Base-by-base conservation (phyloP, 2,888 invertebrate genomes). In the Drosophila diplacantha region DNA sequence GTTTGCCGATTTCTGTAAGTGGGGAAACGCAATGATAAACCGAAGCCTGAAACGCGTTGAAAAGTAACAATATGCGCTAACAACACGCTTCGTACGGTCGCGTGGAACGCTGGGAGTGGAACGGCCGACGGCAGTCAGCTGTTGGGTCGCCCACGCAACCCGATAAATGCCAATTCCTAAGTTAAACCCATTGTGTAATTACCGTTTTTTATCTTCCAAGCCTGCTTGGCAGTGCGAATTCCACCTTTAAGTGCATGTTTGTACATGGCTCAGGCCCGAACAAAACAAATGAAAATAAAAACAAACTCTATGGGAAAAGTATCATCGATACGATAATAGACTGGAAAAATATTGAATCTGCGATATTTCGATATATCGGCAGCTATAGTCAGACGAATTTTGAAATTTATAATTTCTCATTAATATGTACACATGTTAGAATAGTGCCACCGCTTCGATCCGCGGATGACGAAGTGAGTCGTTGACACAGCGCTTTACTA, bases 121-220 rank as follows among this genome's bases (percentile, higher is more conserved):
- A 41, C 14, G 22, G 22, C 34, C 20, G 18, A 41, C 24, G n/a
- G 41, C 41, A 5, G 9, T 41, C 41, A 78, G 77, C 77, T 78
- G 77, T 68, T 67, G 14, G 18, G 26, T 7, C 32, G 11, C 26
- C 66, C 35, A 62, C 64, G 59, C 46, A 50, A 49, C 29, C 16
- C 47, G 34, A 24, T 39, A 46, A 37, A 55, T 65, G 20, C 39
- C 67, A 7, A 53, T 20, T 51, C 64, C 20, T 37, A 6, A 53
- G 12, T 53, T 16, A 71, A 54, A 49, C 18, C 18, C 29, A 38
- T 56, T 62, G 34, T 53, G 34, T 73, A 69, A 52, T 77, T 68
- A 86, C 86, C 86, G 65, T 76, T 85, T 72, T 81, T 77, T 18
- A 86, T 69, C 73, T 85, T 85, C 85, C 86, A 86, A 31, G 85